Conservation (phyloP, 2,888 invertebrate genomes). For the Pelosia muscerda region DNA sequence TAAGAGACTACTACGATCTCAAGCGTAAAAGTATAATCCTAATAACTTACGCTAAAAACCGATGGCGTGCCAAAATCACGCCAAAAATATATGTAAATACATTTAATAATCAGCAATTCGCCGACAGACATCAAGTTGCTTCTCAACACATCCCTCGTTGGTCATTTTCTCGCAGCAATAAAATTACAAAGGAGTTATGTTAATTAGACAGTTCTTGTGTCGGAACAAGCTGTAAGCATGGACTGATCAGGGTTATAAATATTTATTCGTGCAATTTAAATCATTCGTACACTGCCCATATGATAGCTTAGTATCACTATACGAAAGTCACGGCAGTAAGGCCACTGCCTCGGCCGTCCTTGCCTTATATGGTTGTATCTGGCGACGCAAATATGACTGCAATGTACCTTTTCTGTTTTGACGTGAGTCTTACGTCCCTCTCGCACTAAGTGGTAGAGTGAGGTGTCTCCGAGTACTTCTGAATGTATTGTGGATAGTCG, state of each 20-base stretch:
- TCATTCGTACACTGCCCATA: conserved; percentile 28
- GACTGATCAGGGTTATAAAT: conserved; percentile 33
- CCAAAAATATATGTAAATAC: background rate
- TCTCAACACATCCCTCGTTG: background rate
- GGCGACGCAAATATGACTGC: conserved; percentile 55
- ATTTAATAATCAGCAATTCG: background rate
- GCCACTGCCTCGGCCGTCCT: conserved; percentile 67
- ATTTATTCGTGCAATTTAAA: conserved; percentile 39
- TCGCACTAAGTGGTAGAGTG: conserved; percentile 38
- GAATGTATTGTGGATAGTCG: conserved; percentile 29
- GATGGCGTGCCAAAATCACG: too few species aligned
- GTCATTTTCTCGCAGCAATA: conserved; percentile 6
- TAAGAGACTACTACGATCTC: background rate
- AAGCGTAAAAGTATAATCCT: background rate
- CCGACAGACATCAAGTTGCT: background rate
- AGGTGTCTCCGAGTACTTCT: conserved; percentile 20
- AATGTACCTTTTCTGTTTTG: conserved; percentile 48
- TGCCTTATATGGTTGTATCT: conserved; percentile 73
- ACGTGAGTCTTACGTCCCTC: conserved; percentile 41
- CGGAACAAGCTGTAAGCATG: conserved; percentile 28
- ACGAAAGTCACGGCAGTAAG: conserved; percentile 66
- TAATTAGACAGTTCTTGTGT: conserved; percentile 37
- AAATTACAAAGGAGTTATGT: conserved; percentile 20
- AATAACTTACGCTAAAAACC: background rate
- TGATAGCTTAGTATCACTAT: conserved; percentile 51